A percentile compares a stretch with the other conserved stretches of the same genome.
phyloP scores from a whole-genome alignment of 1,140 invertebrate species.

The Dendroctonus valens region DNA sequence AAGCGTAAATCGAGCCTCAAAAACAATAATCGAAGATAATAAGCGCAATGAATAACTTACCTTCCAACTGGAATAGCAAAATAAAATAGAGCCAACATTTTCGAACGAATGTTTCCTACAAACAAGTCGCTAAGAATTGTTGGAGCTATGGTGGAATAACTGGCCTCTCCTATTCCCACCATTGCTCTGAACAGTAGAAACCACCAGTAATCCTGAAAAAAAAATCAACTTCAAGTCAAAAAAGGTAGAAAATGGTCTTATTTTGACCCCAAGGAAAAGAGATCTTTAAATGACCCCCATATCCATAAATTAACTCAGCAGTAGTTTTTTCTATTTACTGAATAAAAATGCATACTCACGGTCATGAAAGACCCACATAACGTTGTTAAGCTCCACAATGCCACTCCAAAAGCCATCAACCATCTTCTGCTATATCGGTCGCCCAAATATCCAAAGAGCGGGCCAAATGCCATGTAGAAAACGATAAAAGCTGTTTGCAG shows the following conservation, averaged over 20 bases:
- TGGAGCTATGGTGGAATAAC: slow-evolving; percentile 98
- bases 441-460: slow-evolving; percentile 95
- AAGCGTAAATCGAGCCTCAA: no score
- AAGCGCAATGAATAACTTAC: slow-evolving; percentile 54
- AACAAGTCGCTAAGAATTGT: slow-evolving; percentile 99
- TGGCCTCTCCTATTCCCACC: slow-evolving; percentile 98
- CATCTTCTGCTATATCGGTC: slow-evolving; percentile 87
- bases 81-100: slow-evolving; percentile 97
- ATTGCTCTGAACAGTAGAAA: slow-evolving; percentile 89
- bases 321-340: no score
- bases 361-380: slow-evolving; percentile 87
- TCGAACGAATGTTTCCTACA: slow-evolving; percentile 79
- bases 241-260: neutral
- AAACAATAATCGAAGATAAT: neutral
- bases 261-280: no score
- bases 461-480: slow-evolving; percentile 97
- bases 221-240: neutral
- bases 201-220: slow-evolving; percentile 65
- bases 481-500: slow-evolving; percentile 95
- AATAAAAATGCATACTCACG: slow-evolving; percentile 56
- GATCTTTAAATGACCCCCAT: no score
- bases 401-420: slow-evolving; percentile 90
- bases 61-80: slow-evolving; percentile 99
- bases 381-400: slow-evolving; percentile 92
- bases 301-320: no score